Base-by-base conservation (phyloP, 2,113 vertebrate species). In the Athene noctua region DNA sequence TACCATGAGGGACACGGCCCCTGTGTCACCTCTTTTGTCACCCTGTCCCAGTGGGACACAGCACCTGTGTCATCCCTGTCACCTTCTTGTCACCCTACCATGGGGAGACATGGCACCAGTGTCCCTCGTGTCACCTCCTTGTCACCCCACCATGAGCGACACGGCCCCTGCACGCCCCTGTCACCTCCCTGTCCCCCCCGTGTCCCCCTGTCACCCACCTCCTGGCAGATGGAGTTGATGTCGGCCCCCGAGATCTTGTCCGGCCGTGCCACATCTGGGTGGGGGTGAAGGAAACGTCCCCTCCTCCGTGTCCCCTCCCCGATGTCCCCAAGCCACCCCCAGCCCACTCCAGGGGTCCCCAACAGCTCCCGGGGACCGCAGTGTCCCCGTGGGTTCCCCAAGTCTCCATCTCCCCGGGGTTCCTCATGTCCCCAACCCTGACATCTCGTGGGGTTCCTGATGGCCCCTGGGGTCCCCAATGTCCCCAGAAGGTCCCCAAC, bases 181-280 rank as follows among this genome's bases (percentile, higher is more conserved):
- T 47, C 46, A 4, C 46, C 46, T 5, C 6, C 21, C 6, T 26
- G 61, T 62, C 25, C 15, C 61, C 61, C 15, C 42, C 42, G 42
- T 44, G 42, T 44, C 19, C 30, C 54, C 72, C 1, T 6, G 13
- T 6, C 25, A 62, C 96, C 98, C 81, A 99, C 99, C 99, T 99
- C 99, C 92, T 99, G 99, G 96, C 99, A 99, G 97, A 99, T 99
- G 81, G 99, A 99, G 96, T 99, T 99, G 92, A 99, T 99, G 81
- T 99, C 99, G 1, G 99, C 99, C 65, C 99, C 99, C 2, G 99
- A 99, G 93, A 99, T 98, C 98, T 99, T 99, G 97, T 99, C 99
- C 16, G 99, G 99, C 61, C 99, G 97, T 5, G 99, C 99, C 63
- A 99, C 99, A 86, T 99, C 99, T 99, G 82, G 17, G 57, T 61